These are phyloP conservation scores for Caenorhabditis sp. DNA, from an alignment of 2,888 invertebrate genomes.

Conservation along the genomic window DNA sequence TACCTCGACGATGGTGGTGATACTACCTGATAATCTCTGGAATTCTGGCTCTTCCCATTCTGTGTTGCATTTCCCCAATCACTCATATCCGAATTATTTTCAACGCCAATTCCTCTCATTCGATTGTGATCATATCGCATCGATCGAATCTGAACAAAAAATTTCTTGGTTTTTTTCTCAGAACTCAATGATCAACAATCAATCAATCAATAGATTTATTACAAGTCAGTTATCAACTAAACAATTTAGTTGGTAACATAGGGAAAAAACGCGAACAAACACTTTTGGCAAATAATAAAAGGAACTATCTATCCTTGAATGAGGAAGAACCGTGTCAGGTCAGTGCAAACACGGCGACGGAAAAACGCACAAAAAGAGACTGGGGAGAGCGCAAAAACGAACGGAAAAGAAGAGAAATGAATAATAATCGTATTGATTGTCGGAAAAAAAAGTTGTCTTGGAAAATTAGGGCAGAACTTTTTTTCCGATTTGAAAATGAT, in stretches of 20 bases:
- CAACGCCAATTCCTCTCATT: conserved; percentile 19
- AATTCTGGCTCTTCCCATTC: neutral
- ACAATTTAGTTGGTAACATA: too few species aligned
- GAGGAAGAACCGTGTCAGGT: conserved; percentile 33
- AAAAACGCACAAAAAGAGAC: conserved; percentile 11
- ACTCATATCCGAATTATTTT: conserved; percentile 23
- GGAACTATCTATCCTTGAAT: neutral
- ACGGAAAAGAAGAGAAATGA: conserved; percentile 3
- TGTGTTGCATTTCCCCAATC: conserved; percentile 25
- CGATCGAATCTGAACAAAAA: conserved; percentile 25
- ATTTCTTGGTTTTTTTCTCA: too few species aligned
- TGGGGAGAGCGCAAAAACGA: conserved; percentile 4
- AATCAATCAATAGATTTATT: neutral
- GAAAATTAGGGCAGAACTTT: too few species aligned
- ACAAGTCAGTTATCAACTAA: neutral
- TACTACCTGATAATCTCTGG: neutral
- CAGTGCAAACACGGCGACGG: conserved; percentile 34
- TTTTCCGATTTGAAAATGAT: too few species aligned
- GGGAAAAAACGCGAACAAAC: neutral
- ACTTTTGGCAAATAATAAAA: neutral
- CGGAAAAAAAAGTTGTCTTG: too few species aligned
- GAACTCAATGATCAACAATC: conserved; percentile 1
- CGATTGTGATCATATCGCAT: conserved; percentile 38
- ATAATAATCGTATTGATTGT: neutral
- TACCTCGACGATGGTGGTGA: conserved; percentile 41